Percentiles rank a stretch among this genome's conserved stretches.
These are phyloP conservation scores for Trichoplusia ni DNA, from an alignment of 1,140 invertebrate genomes.

Conservation along the genomic window DNA sequence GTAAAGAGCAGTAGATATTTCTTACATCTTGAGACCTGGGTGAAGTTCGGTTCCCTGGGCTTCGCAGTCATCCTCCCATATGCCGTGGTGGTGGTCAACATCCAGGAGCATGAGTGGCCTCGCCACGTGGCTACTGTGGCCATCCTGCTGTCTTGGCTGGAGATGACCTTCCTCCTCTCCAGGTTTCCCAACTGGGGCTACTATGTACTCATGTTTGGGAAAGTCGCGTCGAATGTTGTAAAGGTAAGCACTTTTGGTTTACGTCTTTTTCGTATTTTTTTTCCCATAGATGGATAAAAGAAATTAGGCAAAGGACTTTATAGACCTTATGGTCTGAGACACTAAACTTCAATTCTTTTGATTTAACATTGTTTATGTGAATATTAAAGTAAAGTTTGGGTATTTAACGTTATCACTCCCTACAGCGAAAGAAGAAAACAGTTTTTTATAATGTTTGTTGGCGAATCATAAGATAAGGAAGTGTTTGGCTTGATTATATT, in stretches of 20 bases:
- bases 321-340: too few relatives aligned
- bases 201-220: constrained; percentile 82
- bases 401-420: not conserved
- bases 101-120: constrained; percentile 67
- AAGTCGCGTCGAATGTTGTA: constrained; percentile 77
- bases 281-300: too few relatives aligned
- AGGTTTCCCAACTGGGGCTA: constrained; percentile 81
- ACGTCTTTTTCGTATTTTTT: too few relatives aligned
- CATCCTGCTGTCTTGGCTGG: constrained; percentile 81
- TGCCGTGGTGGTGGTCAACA: constrained; percentile 44
- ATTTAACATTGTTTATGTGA: too few relatives aligned
- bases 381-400: too few relatives aligned
- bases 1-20: constrained; percentile 75
- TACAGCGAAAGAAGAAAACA: not conserved
- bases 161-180: constrained; percentile 82
- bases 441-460: too few relatives aligned
- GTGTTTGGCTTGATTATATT: too few relatives aligned
- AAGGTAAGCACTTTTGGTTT: too few relatives aligned
- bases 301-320: too few relatives aligned
- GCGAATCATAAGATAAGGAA: too few relatives aligned
- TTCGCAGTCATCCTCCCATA: constrained; percentile 62
- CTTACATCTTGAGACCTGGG: constrained; percentile 77
- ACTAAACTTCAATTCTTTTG: too few relatives aligned
- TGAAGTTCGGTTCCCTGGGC: constrained; percentile 72
- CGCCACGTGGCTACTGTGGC: constrained; percentile 80